Base-by-base conservation (phyloP, 2,113 vertebrate species). In the Lophura nycthemera region DNA sequence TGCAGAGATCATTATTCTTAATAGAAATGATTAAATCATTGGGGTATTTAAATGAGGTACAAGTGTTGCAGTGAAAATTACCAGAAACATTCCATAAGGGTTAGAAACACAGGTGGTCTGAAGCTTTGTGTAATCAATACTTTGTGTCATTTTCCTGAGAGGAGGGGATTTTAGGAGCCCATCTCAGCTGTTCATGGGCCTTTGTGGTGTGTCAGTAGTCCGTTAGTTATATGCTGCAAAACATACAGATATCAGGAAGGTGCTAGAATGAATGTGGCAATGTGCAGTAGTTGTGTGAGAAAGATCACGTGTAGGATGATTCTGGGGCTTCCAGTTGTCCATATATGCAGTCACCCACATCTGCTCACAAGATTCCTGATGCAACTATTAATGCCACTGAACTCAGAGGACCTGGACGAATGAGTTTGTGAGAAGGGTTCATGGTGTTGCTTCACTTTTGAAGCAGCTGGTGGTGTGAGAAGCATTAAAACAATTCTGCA, bases 311-410 rank as follows among this genome's bases (percentile, higher is more conserved):
- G 34, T 32, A n/a, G 4, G 2, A 10, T 40, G 71, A 43, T 83
- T 86, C 42, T 27, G 63, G 61, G 17, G 24, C 38, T 75, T 72
- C 16, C 24, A 1, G 3, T 29, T 42, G 50, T 50, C 21, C 38
- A 8, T 5, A 2, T 24, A 8, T 52, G 76, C 63, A 30, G 40
- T 56, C 42, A 50, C 24, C 24, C 45, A 27, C 21, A 15, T 63
- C 36, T 63, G 24, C 16, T 6, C 22, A 4, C 22, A 52, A 81
- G 56, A 71, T 83, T 80, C 30, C 50, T 47, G 61, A 77, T 71
- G 60, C n/a, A 29, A 6, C 0, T n/a, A 0, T 61, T 70, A 12
- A 18, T 64, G 45, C 36, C 1, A 2, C 29, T 0, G 1, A 72
- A 52, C n/a, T 12, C 14, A 30, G 47, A 83, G n/a, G 32, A 65